Evolutionary conservation across 2,797 vertebrate species (phyloP).

Genomic region (Odontamblyopus rebecca): DNA sequence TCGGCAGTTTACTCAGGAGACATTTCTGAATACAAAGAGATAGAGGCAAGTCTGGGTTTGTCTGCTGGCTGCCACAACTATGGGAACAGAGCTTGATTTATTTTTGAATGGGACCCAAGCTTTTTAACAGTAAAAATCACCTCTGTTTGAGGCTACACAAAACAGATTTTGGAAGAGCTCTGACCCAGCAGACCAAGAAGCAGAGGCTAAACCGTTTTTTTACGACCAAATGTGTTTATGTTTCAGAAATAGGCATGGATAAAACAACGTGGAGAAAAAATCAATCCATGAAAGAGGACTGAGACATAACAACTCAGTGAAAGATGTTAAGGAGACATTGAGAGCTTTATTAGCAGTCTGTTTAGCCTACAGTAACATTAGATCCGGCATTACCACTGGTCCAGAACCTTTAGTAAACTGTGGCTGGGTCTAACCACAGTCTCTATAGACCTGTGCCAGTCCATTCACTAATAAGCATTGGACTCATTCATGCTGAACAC

Average conservation of each 20-base stretch:
- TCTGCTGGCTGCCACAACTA: slow-evolving; percentile 76
- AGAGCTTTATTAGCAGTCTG: slow-evolving; percentile 14
- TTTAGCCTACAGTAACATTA: slow-evolving; percentile 27
- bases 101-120: slow-evolving; percentile 37
- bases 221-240: slow-evolving; percentile 61
- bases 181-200: slow-evolving; percentile 41
- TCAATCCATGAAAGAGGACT: slow-evolving; percentile 14
- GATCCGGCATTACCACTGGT: slow-evolving; percentile 20
- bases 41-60: slow-evolving; percentile 40
- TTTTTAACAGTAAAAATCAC: slow-evolving; percentile 48
- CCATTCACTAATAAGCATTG: slow-evolving; percentile 21
- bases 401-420: slow-evolving; percentile 27
- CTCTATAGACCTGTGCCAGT: slow-evolving; percentile 8
- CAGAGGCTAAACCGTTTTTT: slow-evolving; percentile 35
- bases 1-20: slow-evolving; percentile 41
- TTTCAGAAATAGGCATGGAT: slow-evolving; percentile 44
- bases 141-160: slow-evolving; percentile 54
- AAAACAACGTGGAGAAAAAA: slow-evolving; percentile 50
- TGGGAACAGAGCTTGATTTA: slow-evolving; percentile 39
- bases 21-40: slow-evolving; percentile 51
- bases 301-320: slow-evolving; percentile 13
- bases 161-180: slow-evolving; percentile 37
- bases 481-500: background rate
- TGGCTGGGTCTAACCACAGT: slow-evolving; percentile 27
- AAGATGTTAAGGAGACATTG: slow-evolving; percentile 14